Evolutionary conservation across 2,797 vertebrate genomes (phyloP), one percentile per base, ranked within the genome.

Genomic region (Menidia menidia): DNA sequence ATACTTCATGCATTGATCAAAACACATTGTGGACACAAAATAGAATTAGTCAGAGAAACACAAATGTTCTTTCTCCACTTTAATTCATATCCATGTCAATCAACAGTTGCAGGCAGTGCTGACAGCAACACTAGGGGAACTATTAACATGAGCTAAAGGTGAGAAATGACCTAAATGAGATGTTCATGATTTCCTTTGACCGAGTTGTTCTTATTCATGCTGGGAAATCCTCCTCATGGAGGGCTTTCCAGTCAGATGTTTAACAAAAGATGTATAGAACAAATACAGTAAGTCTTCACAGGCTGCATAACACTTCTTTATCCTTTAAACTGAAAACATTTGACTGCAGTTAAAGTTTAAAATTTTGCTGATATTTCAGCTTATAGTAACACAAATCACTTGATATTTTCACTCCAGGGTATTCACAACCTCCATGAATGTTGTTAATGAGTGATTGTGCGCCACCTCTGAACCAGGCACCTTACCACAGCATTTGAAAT

Each of bases 1-100:
- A 77, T 15, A 45, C 75, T 68, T 81, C 67, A 57, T 69, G 75
- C 75, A 80, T 78, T 85, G 82, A 88, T 88, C 79, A 89, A 87
- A 87, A 88, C 62, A 75, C 61, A 75, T 53, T 48, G 35, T 39
- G 1, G 30, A 71, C 39, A 58, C n/a, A 52, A 56, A 55, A 73
- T 71, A 59, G 33, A 58, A 66, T 70, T 69, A 61, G 66, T 59
- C 50, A 73, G 62, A 78, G 72, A 42, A 61, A 69, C 60, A 57
- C 16, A 70, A 54, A 60, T 63, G 69, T 81, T 77, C 77, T 73
- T 83, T 75, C 64, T 67, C 65, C 52, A 54, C 25, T 72, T 31
- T 64, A 50, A 43, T 39, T 63, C 65, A 55, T 73, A 60, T 73
- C 55, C 61, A 61, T 80, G 86, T 82, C 57, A 75, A 55, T 79